Percentiles rank a stretch among this genome's conserved stretches.
Evolutionary conservation across 2,113 vertebrate species (phyloP).

Genomic region (Bos javanicus): DNA sequence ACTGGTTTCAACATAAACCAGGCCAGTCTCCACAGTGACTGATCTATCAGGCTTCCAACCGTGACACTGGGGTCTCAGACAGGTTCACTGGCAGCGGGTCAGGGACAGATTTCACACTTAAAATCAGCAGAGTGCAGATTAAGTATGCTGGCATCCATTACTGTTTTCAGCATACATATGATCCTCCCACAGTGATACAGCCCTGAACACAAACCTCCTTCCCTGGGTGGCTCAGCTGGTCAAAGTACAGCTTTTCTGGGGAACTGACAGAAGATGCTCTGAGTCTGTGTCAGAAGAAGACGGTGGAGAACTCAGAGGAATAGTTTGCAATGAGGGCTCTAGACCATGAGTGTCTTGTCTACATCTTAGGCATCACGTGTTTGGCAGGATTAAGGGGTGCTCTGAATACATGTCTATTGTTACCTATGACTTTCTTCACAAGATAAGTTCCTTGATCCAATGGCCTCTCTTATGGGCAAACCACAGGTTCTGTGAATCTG

Average conservation of each 20-base stretch:
- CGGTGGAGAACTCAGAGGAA: not conserved
- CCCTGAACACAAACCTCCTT: conserved; percentile 66
- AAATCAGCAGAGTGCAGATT: not conserved
- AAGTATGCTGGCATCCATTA: not conserved
- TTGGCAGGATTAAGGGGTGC: not conserved
- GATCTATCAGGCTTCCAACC: not conserved
- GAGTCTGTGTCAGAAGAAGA: not conserved
- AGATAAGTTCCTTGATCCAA: not conserved
- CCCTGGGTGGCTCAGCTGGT: not conserved
- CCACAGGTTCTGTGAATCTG: not conserved
- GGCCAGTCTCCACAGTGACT: not conserved
- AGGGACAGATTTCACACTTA: not conserved
- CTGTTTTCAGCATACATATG: rapidly evolving
- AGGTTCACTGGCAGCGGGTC: not conserved
- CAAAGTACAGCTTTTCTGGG: rapidly evolving
- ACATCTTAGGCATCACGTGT: not conserved
- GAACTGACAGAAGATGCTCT: not conserved
- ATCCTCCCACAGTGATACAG: not conserved
- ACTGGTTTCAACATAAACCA: not conserved
- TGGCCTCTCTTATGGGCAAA: not conserved
- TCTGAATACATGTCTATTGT: not conserved
- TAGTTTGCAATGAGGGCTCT: not conserved
- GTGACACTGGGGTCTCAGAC: not conserved
- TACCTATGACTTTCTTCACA: not conserved
- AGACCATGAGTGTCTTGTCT: too few species aligned